Conservation (phyloP, 2,113 vertebrate species). For the Oceanodroma tethys region DNA sequence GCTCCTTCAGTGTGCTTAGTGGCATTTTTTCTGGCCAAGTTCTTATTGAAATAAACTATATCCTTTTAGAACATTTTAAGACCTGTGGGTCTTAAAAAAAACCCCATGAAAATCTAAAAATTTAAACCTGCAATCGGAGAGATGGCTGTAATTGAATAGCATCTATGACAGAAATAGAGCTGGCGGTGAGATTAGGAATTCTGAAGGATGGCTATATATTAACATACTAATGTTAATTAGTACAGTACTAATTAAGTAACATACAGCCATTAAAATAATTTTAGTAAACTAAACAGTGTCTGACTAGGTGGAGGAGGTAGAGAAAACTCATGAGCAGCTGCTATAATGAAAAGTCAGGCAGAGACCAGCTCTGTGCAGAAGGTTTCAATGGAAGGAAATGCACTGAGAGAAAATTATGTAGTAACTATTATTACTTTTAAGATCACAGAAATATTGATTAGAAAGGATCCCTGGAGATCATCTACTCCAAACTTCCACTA, state of each 20-base stretch:
- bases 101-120: background rate
- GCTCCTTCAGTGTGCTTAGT: background rate
- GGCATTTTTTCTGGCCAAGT: background rate
- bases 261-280: background rate
- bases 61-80: background rate
- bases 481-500: background rate
- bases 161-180: background rate
- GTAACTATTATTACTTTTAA: background rate
- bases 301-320: background rate
- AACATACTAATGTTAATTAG: background rate
- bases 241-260: background rate
- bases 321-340: background rate
- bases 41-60: background rate
- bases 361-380: background rate
- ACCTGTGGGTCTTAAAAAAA: background rate
- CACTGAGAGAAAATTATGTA: background rate
- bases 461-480: background rate
- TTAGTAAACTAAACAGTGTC: background rate
- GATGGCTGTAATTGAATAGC: background rate
- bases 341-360: background rate
- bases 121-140: background rate
- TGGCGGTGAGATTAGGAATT: background rate
- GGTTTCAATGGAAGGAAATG: background rate
- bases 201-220: background rate
- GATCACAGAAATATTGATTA: background rate